Evolutionary conservation across 2,888 invertebrate species (phyloP).

Genomic region (Cataglyphis rosenhaueri): DNA sequence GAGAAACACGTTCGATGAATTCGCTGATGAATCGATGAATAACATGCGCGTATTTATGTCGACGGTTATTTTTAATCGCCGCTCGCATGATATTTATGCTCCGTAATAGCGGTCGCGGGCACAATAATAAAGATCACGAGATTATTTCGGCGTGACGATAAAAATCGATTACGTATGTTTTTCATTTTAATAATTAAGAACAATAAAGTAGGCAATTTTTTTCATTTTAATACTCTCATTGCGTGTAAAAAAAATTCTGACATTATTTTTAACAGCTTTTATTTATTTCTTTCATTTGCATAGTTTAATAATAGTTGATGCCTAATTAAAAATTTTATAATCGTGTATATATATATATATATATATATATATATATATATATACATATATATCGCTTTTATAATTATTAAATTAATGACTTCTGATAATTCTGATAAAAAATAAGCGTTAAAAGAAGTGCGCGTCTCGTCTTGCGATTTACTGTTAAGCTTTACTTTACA

Average conservation of each 20-base stretch:
- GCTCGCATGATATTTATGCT: constrained; percentile 21
- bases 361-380: too few species aligned
- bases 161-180: neutral
- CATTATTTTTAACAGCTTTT: neutral
- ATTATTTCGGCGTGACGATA: constrained; percentile 8
- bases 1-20: constrained; percentile 15
- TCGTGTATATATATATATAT: neutral
- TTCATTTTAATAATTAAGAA: neutral
- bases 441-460: neutral
- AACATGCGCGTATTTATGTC: constrained; percentile 17
- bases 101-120: neutral
- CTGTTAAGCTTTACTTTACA: neutral
- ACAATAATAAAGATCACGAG: neutral
- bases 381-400: neutral
- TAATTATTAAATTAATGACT: neutral
- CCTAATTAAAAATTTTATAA: too few species aligned
- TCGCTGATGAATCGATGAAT: constrained; percentile 38
- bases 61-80: constrained; percentile 30
- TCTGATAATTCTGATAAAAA: neutral
- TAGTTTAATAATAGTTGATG: too few species aligned
- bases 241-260: neutral
- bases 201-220: neutral
- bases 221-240: neutral
- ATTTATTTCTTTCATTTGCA: neutral
- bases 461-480: constrained; percentile 4